Evolutionary conservation across 2,888 invertebrate species (phyloP).

Genomic region (Caenorhabditis imperialis): DNA sequence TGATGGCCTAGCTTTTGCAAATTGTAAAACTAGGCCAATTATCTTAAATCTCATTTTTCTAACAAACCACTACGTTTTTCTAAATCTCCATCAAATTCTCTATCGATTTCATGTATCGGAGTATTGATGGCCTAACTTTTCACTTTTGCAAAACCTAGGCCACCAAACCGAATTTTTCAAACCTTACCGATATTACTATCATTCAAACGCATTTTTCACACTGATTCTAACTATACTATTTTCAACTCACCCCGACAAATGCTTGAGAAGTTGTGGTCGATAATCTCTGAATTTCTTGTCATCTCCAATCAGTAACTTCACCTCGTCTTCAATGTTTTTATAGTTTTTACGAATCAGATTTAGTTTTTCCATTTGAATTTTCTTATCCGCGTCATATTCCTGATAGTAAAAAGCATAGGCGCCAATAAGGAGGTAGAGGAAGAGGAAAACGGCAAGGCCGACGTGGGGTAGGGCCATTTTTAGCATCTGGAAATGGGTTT

Average conservation of each 20-base stretch:
- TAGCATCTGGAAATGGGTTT: slow-evolving; percentile 57
- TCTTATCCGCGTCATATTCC: slow-evolving; percentile 70
- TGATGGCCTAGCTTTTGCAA: too few species aligned
- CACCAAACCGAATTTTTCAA: too few species aligned
- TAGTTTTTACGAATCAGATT: slow-evolving; percentile 61
- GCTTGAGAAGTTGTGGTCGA: slow-evolving; percentile 33
- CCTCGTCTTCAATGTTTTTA: slow-evolving; percentile 54
- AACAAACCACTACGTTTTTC: too few species aligned
- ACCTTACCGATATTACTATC: too few species aligned
- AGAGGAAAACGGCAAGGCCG: slow-evolving; percentile 71
- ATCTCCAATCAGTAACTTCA: slow-evolving; percentile 44
- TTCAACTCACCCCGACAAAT: slow-evolving; percentile 45
- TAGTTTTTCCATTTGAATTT: slow-evolving; percentile 66
- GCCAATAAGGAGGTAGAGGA: slow-evolving; percentile 71
- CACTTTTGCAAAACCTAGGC: too few species aligned
- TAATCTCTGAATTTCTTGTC: slow-evolving; percentile 38
- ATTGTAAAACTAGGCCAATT: too few species aligned
- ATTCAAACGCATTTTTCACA: too few species aligned
- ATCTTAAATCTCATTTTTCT: too few species aligned
- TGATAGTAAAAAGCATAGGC: slow-evolving; percentile 71
- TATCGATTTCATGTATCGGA: too few species aligned
- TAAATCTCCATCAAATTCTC: not conserved
- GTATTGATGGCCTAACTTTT: too few species aligned
- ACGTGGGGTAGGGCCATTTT: slow-evolving; percentile 76
- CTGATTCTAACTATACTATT: too few species aligned